Evolutionary conservation across 1,140 invertebrate genomes (phyloP).

Genomic region (Drosophila nannoptera): DNA sequence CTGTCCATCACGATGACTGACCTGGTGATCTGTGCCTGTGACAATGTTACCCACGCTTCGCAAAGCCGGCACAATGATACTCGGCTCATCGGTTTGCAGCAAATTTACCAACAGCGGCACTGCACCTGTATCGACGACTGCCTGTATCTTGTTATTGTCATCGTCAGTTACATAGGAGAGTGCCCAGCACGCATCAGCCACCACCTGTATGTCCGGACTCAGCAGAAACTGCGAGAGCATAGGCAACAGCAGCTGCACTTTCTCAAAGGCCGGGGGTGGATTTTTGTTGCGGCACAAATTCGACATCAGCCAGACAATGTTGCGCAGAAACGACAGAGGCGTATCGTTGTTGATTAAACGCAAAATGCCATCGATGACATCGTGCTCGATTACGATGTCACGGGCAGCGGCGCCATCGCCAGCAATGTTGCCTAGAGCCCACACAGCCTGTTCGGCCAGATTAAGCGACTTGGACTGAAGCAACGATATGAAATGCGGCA

Average conservation of each 20-base stretch:
- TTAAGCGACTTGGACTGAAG: slow-evolving; percentile 86
- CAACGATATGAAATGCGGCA: slow-evolving; percentile 90
- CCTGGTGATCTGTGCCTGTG: slow-evolving; percentile 88
- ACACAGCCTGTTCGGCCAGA: slow-evolving; percentile 97
- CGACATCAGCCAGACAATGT: slow-evolving; percentile 94
- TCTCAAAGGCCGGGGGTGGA: slow-evolving; percentile 88
- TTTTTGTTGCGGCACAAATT: slow-evolving; percentile 96
- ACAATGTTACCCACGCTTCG: slow-evolving; percentile 93
- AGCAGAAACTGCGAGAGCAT: slow-evolving; percentile 88
- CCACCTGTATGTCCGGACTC: slow-evolving; percentile 86
- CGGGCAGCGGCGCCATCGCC: slow-evolving; percentile 89
- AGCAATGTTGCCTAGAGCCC: slow-evolving; percentile 98
- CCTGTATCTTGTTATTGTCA: slow-evolving; percentile 94
- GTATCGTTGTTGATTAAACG: slow-evolving; percentile 83
- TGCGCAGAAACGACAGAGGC: slow-evolving; percentile 79
- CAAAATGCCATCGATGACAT: slow-evolving; percentile 85
- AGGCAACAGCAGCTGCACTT: slow-evolving; percentile 89
- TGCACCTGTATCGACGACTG: slow-evolving; percentile 86
- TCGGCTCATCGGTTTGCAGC: slow-evolving; percentile 85
- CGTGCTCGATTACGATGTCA: slow-evolving; percentile 86
- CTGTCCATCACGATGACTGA: slow-evolving; percentile 54
- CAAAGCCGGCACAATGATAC: slow-evolving; percentile 93
- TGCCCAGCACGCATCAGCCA: slow-evolving; percentile 97
- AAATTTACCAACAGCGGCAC: slow-evolving; percentile 89
- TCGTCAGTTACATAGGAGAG: slow-evolving; percentile 97